Evolutionary conservation across 1,140 invertebrate species (phyloP).

Genomic region (Pogonognathellus flavescens): DNA sequence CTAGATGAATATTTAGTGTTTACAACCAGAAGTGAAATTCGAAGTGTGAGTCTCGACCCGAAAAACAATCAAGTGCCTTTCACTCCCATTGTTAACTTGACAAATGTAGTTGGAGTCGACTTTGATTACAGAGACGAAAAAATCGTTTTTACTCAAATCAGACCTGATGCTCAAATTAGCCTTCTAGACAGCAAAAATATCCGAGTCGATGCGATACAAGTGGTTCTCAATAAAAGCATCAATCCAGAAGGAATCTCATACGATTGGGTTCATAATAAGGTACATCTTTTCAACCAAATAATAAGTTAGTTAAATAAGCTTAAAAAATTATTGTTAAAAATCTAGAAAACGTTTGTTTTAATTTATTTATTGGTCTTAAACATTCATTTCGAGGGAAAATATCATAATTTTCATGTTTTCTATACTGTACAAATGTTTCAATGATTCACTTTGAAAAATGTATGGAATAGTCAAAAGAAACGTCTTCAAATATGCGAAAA

Average conservation of each 20-base stretch:
- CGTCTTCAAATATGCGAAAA: no score
- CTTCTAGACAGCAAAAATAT: conserved; percentile 81
- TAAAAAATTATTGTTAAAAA: background rate
- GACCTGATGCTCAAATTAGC: conserved; percentile 89
- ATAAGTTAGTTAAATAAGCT: background rate
- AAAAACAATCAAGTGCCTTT: conserved; percentile 86
- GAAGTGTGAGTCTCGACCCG: conserved; percentile 86
- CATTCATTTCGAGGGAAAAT: no score
- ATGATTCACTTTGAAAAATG: no score
- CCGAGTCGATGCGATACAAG: conserved; percentile 76
- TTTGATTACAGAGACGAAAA: conserved; percentile 92
- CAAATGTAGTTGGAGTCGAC: conserved; percentile 96
- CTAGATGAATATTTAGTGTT: conserved; percentile 92
- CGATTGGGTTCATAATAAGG: conserved; percentile 95
- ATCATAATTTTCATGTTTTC: no score
- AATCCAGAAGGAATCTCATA: conserved; percentile 96
- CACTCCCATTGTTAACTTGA: conserved; percentile 86
- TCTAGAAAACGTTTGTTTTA: no score
- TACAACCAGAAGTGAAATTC: conserved; percentile 90
- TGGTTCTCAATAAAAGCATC: conserved; percentile 83
- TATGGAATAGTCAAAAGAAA: no score
- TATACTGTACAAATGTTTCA: no score
- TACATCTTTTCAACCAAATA: conserved; percentile 29
- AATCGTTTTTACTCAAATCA: conserved; percentile 91
- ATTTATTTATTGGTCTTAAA: no score